Evolutionary conservation across 2,888 invertebrate species (phyloP).

Genomic region (Thereva nobilitata): DNA sequence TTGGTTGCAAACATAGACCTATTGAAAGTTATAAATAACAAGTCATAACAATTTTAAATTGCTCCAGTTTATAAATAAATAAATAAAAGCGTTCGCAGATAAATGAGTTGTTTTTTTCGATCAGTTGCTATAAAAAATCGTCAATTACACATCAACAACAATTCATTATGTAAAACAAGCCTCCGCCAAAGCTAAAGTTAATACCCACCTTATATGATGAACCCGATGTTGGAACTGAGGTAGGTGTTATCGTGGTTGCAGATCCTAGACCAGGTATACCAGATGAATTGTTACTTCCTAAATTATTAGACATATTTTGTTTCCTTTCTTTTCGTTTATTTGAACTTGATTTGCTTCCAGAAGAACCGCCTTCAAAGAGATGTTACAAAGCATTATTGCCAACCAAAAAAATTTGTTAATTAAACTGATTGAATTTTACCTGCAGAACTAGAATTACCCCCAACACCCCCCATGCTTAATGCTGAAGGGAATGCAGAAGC

Average conservation of each 20-base stretch:
- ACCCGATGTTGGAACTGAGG: constrained; percentile 47
- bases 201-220: constrained; percentile 52
- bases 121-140: no score
- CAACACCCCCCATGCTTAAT: constrained; percentile 49
- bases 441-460: constrained; percentile 49
- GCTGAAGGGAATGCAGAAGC: constrained; percentile 62
- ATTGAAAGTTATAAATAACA: no score
- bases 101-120: no score
- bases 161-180: neutral
- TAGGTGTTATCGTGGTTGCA: constrained; percentile 53
- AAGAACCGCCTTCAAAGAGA: constrained; percentile 44
- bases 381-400: constrained; percentile 1
- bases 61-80: no score
- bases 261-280: constrained; percentile 54
- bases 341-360: constrained; percentile 52
- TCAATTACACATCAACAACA: no score
- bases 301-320: constrained; percentile 53
- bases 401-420: constrained; percentile 43
- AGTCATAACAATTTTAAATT: no score
- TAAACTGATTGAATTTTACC: constrained; percentile 48
- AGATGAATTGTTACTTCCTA: constrained; percentile 50
- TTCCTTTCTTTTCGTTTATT: constrained; percentile 56
- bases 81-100: no score
- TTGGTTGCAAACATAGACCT: no score
- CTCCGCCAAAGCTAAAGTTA: neutral